Evolutionary conservation across 2,888 invertebrate species (phyloP).

Genomic region (Heliconius erato): DNA sequence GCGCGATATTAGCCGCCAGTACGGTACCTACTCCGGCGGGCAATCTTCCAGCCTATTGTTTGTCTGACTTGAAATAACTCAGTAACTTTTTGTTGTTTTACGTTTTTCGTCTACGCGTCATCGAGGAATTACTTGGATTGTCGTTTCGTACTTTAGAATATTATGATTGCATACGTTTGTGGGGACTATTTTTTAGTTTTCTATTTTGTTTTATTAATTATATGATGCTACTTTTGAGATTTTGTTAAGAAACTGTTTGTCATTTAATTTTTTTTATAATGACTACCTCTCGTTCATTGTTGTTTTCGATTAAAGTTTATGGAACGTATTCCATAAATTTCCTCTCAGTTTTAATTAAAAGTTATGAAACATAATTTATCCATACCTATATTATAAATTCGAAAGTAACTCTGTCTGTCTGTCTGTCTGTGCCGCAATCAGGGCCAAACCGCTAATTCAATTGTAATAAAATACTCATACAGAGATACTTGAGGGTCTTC

Average conservation of each 20-base stretch:
- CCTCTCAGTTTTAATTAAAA: too few relatives aligned
- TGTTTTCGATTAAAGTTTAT: too few relatives aligned
- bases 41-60: conserved; percentile 69
- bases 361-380: too few relatives aligned
- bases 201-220: background rate
- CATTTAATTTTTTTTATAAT: too few relatives aligned
- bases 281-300: too few relatives aligned
- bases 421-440: too few relatives aligned
- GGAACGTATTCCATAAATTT: too few relatives aligned
- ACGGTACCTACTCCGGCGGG: conserved; percentile 60
- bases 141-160: background rate
- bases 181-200: background rate
- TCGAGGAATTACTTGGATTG: conserved; percentile 21
- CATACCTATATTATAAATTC: too few relatives aligned
- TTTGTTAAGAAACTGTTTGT: background rate
- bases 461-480: too few relatives aligned
- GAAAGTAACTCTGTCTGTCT: too few relatives aligned
- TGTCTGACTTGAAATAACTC: conserved; percentile 60
- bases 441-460: too few relatives aligned
- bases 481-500: too few relatives aligned
- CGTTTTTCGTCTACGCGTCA: conserved; percentile 36
- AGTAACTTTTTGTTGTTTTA: conserved; percentile 23
- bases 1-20: conserved; percentile 52
- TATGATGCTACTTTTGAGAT: background rate
- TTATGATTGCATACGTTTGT: background rate